These are phyloP conservation scores for Crematogaster levior DNA, from an alignment of 2,888 invertebrate species.

Conservation along the genomic window DNA sequence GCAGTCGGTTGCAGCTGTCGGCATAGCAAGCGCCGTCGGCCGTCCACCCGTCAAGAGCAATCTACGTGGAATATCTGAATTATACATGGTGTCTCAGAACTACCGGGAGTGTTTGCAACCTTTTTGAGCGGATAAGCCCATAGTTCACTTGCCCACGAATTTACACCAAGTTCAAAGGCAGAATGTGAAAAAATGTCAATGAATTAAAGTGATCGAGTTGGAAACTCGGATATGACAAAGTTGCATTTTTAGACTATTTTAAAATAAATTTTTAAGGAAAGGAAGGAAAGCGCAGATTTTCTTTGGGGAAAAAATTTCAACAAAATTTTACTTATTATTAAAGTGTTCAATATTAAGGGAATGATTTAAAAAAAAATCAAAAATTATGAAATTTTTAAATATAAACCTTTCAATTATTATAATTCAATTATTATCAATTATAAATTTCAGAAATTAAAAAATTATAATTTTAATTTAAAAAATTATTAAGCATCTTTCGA, in stretches of 20 bases:
- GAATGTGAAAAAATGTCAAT: not conserved
- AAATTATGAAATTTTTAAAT: not conserved
- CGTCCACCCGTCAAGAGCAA: constrained; percentile 49
- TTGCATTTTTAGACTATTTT: not conserved
- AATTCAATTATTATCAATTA: too few relatives aligned
- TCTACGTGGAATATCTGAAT: constrained; percentile 55
- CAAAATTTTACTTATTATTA: not conserved
- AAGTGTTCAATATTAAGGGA: not conserved
- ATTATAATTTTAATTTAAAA: not conserved
- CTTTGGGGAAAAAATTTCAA: not conserved
- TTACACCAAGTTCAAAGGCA: not conserved
- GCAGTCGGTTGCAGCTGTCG: constrained; percentile 68
- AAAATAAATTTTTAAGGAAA: not conserved
- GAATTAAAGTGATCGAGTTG: not conserved
- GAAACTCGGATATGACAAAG: not conserved
- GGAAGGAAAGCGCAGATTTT: not conserved
- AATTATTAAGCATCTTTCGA: not conserved
- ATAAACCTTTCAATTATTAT: not conserved
- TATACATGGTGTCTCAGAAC: constrained; percentile 50
- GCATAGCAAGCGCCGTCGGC: constrained; percentile 34
- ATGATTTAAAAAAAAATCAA: not conserved
- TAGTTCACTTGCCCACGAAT: not conserved
- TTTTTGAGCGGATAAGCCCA: not conserved
- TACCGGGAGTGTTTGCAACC: not conserved
- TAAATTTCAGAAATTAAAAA: not conserved